These are phyloP conservation scores for Diarsia mendica DNA, from an alignment of 2,888 invertebrate species.

Conservation along the genomic window DNA sequence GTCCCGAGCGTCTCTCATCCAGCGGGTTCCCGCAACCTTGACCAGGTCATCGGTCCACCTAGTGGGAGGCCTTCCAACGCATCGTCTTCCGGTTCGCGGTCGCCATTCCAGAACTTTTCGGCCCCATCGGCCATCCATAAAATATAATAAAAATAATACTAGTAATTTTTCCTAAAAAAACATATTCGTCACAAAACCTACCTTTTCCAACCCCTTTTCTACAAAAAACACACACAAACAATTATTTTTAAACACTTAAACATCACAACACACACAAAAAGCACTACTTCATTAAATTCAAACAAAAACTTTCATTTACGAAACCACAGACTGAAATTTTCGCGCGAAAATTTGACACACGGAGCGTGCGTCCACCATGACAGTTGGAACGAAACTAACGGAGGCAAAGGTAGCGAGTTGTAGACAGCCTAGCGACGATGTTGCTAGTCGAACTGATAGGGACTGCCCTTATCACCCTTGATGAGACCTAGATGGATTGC, in stretches of 20 bases:
- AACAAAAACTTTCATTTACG: slow-evolving; percentile 32
- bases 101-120: no score
- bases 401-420: slow-evolving; percentile 20
- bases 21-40: no score
- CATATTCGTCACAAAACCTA: background rate
- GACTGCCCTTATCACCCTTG: slow-evolving; percentile 43
- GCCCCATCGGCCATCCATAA: no score
- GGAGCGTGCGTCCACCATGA: slow-evolving; percentile 32
- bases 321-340: slow-evolving; percentile 23
- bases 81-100: no score
- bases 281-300: background rate
- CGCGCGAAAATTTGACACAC: slow-evolving; percentile 37
- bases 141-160: background rate
- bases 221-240: background rate
- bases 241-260: background rate
- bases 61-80: no score
- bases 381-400: slow-evolving; percentile 39
- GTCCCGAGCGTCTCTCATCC: no score
- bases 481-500: slow-evolving; percentile 4
- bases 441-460: slow-evolving; percentile 27
- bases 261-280: slow-evolving; percentile 23
- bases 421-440: slow-evolving; percentile 34
- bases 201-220: slow-evolving; percentile 9
- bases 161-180: background rate
- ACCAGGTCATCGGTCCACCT: no score